Evolutionary conservation across 2,888 invertebrate genomes (phyloP), one percentile per base, ranked within the genome.

Genomic region (Villa cingulata): DNA sequence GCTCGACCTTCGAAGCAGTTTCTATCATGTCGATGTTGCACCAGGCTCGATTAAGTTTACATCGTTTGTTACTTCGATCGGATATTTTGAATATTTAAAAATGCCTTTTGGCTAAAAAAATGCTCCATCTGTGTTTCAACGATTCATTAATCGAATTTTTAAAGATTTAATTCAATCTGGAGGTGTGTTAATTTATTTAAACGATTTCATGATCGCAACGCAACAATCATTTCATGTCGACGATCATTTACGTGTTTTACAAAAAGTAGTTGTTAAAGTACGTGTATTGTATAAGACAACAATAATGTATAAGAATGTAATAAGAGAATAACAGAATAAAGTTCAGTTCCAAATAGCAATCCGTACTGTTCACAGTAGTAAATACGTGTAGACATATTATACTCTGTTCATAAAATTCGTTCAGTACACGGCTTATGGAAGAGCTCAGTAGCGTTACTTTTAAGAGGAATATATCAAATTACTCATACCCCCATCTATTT

Each of bases 161-260:
- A 37, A 40, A 18, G 34, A 39, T 18, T 39, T 53, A 36, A 48
- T 58, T 17, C 42, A 32, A 27, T n/a, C 41, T 16, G 51, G 49
- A 2, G 47, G 53, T 32, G 46, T 56, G 19, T 32, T 56, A 1
- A 51, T 50, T 48, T 58, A 53, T 49, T 48, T 57, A 37, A 57
- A 57, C 48, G 56, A 55, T 46, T 42, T 51, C 10, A 44, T 51
- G 12, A 51, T 53, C 2, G 43, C 48, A 14, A 50, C 45, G 10
- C 27, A 45, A 19, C n/a, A n/a, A n/a, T n/a, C n/a, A n/a, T n/a
- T n/a, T n/a, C 43, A 45, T 5, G 43, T 50, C 14, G 45, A 46
- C 43, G 43, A 50, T 32, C 40, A 51, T 41, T 4, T 51, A 32
- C 36, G 45, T 32, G 45, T 47, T 41, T 44, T 51, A 37, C 4